Percentiles rank a stretch among this genome's conserved stretches.
phyloP scores from a whole-genome alignment of 1,140 invertebrate species.

The Drosophila elegans region DNA sequence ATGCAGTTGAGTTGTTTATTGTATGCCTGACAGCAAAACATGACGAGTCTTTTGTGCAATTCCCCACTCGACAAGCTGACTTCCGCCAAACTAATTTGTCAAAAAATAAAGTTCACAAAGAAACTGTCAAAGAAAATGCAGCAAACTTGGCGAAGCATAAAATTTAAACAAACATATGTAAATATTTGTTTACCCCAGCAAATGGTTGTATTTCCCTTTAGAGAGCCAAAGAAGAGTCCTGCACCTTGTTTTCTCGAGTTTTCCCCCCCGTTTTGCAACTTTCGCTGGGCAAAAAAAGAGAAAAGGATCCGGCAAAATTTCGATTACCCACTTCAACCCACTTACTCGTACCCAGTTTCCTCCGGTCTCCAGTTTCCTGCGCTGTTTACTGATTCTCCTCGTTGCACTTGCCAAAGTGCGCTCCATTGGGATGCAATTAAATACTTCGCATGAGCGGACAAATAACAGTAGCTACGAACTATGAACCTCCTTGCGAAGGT shows the following conservation, averaged over 20 bases:
- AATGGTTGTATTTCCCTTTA: constrained; percentile 29
- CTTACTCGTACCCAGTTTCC: constrained; percentile 20
- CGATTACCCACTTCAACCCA: constrained; percentile 45
- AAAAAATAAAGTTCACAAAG: constrained; percentile 43
- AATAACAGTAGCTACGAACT: constrained; percentile 53
- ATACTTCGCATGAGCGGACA: constrained; percentile 60
- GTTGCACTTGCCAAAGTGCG: constrained; percentile 41
- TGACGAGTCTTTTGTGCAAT: constrained; percentile 28
- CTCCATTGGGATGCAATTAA: constrained; percentile 78
- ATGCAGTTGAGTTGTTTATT: constrained; percentile 28
- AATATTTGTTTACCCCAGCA: constrained; percentile 56
- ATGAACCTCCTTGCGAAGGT: constrained; percentile 14
- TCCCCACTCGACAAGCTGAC: constrained; percentile 10
- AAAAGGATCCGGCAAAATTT: constrained; percentile 32
- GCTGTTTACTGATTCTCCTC: constrained; percentile 40
- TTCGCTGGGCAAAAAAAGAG: constrained; percentile 22
- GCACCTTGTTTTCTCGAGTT: constrained; percentile 3
- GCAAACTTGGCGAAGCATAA: constrained; percentile 23
- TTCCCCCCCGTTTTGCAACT: constrained; percentile 31
- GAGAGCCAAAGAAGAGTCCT: constrained; percentile 19
- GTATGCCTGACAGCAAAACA: constrained; percentile 6
- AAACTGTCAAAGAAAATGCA: constrained; percentile 28
- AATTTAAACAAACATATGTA: constrained; percentile 61
- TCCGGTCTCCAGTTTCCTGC: constrained; percentile 12
- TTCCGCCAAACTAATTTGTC: constrained; percentile 53